Conservation (phyloP, 2,113 vertebrate species). For the Dryoscopus gambensis region DNA sequence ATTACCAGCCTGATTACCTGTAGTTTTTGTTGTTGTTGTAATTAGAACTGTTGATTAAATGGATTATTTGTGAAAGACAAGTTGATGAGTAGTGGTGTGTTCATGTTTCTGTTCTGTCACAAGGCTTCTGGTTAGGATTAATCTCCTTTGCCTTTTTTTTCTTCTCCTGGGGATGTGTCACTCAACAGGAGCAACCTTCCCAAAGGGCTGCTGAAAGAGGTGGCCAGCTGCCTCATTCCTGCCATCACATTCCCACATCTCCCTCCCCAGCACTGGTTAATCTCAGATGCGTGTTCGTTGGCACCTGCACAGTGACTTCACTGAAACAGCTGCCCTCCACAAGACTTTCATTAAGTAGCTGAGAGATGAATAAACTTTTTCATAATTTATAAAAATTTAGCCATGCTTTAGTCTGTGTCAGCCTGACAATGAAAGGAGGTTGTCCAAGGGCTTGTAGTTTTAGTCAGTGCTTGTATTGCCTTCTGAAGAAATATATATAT, state of each 20-base stretch:
- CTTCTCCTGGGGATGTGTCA: not conserved
- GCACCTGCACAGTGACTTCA: not conserved
- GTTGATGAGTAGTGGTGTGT: not conserved
- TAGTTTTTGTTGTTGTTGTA: constrained; percentile 45
- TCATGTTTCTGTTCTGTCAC: not conserved
- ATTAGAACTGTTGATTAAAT: constrained; percentile 49
- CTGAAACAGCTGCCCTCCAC: not conserved
- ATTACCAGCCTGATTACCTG: constrained; percentile 34
- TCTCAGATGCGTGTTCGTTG: not conserved
- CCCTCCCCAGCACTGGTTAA: not conserved
- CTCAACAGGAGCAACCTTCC: not conserved
- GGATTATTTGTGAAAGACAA: not conserved
- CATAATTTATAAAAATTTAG: not conserved
- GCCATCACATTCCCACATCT: not conserved
- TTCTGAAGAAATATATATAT: not conserved
- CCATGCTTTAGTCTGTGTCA: not conserved
- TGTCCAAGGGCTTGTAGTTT: not conserved
- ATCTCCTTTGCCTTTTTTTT: not conserved
- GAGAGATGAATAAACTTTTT: constrained; percentile 6
- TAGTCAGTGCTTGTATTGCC: not conserved
- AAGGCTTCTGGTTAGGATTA: not conserved
- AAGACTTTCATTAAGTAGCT: not conserved
- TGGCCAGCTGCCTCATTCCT: constrained; percentile 11
- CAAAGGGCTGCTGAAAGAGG: not conserved
- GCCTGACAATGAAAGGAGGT: not conserved